phyloP scores from a whole-genome alignment of 1,140 invertebrate species.

The Caenorhabditis brenneri region DNA sequence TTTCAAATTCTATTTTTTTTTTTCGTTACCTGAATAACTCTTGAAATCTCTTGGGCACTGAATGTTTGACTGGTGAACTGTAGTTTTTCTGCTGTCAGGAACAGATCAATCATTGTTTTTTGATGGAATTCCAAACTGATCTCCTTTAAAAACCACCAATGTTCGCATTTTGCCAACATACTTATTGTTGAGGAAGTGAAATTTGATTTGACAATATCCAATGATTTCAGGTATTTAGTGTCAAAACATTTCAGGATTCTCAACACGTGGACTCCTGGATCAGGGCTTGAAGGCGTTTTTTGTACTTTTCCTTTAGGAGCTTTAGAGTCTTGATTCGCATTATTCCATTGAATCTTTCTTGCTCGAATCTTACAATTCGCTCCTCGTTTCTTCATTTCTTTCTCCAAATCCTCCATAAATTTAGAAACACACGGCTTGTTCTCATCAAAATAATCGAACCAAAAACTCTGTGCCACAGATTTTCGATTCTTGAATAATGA shows the following conservation, averaged over 20 bases:
- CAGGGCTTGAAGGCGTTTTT: background rate
- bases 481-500: background rate
- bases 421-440: background rate
- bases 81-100: background rate
- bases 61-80: background rate
- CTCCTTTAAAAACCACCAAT: constrained; percentile 17
- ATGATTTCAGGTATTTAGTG: background rate
- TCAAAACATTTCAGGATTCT: background rate
- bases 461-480: background rate
- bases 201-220: constrained; percentile 23
- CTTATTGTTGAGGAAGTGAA: background rate
- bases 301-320: background rate
- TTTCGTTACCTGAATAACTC: background rate
- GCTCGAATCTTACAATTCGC: background rate
- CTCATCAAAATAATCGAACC: constrained; percentile 21
- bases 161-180: background rate
- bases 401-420: background rate
- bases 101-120: background rate
- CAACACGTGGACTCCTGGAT: background rate
- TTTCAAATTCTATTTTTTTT: background rate
- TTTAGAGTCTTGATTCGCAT: background rate
- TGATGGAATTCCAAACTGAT: constrained; percentile 10
- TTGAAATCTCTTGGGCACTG: background rate
- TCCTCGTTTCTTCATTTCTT: background rate
- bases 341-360: constrained; percentile 29